Conservation (phyloP, 2,113 vertebrate genomes). For the Scomber japonicus region DNA sequence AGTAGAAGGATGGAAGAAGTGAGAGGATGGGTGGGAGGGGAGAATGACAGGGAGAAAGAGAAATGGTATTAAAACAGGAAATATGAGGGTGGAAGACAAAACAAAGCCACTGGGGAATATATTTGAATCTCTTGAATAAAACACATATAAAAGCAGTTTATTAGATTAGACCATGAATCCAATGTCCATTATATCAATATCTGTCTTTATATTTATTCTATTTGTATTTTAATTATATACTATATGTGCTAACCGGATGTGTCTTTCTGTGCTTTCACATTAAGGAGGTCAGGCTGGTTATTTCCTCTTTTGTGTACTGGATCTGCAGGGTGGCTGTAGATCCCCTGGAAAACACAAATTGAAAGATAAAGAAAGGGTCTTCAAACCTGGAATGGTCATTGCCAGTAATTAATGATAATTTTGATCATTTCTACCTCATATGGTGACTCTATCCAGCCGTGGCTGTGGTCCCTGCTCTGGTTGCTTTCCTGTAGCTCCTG, state of each 20-base stretch:
- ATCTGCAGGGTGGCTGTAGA: conserved; percentile 68
- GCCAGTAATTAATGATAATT: background rate
- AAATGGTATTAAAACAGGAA: background rate
- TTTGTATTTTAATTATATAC: conserved; percentile 4
- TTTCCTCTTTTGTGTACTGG: conserved; percentile 56
- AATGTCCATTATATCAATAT: conserved; percentile 5
- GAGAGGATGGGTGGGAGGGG: conserved; percentile 23
- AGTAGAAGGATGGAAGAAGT: background rate
- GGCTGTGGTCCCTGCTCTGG: conserved; percentile 49
- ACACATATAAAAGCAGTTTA: conserved; percentile 41
- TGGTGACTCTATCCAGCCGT: conserved; percentile 66
- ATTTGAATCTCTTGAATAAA: conserved; percentile 10
- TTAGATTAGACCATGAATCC: conserved; percentile 13
- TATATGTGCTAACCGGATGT: conserved; percentile 60
- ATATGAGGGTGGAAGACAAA: conserved; percentile 23
- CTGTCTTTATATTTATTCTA: background rate
- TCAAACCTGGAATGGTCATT: background rate
- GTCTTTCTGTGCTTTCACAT: conserved; percentile 69
- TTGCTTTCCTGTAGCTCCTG: conserved; percentile 72
- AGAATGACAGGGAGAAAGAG: conserved; percentile 21
- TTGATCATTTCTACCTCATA: conserved; percentile 69
- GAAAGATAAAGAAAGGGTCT: background rate
- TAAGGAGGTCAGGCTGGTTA: conserved; percentile 71
- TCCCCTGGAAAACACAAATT: conserved; percentile 58
- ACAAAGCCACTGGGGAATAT: conserved; percentile 5